Conservation (phyloP, 2,888 invertebrate species). For the Liodrosophila aerea region DNA sequence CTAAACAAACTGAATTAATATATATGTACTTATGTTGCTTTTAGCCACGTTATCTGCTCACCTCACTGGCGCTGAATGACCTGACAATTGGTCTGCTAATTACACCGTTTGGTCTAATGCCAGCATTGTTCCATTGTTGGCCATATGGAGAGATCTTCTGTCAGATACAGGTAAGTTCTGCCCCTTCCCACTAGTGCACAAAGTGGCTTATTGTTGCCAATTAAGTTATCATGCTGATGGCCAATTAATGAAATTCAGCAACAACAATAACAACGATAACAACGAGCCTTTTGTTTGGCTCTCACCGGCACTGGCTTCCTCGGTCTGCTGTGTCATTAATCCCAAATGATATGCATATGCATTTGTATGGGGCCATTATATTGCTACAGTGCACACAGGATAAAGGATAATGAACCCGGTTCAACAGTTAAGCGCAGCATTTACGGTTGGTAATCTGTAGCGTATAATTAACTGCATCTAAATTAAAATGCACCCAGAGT, state of each 20-base stretch:
- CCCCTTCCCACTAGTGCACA: neutral
- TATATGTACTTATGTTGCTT: constrained; percentile 13
- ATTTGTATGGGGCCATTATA: neutral
- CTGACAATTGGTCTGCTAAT: constrained; percentile 93
- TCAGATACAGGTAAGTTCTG: constrained; percentile 90
- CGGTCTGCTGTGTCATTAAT: too few species aligned
- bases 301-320: neutral
- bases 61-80: constrained; percentile 93
- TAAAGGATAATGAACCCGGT: too few species aligned
- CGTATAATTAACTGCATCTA: neutral
- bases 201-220: constrained; percentile 15
- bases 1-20: neutral
- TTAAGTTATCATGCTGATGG: constrained; percentile 27
- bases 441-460: neutral
- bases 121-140: constrained; percentile 94
- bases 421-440: constrained; percentile 1
- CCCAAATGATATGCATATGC: neutral
- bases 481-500: neutral
- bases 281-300: constrained; percentile 7
- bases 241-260: constrained; percentile 17
- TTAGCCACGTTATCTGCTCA: constrained; percentile 93
- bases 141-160: constrained; percentile 95
- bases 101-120: constrained; percentile 92
- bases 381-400: too few species aligned
- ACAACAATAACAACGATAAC: neutral